phyloP scores from a whole-genome alignment of 2,888 invertebrate species.

The Cylindroiulus punctatus region DNA sequence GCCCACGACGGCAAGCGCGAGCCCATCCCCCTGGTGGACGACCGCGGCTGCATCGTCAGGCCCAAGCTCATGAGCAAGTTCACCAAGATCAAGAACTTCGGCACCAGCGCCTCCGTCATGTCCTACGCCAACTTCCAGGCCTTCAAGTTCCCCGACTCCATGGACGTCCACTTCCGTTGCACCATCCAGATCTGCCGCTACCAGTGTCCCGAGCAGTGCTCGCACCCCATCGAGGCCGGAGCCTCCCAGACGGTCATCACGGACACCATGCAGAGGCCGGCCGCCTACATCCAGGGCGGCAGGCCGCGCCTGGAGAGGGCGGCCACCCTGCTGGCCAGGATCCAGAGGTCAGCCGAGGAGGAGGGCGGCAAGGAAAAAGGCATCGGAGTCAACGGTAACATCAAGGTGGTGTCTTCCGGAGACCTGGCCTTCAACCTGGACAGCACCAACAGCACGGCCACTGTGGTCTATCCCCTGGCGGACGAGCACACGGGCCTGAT shows the following conservation, averaged over 20 bases:
- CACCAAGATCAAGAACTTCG: slow-evolving; percentile 94
- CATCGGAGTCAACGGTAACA: slow-evolving; percentile 62
- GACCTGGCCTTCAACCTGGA: slow-evolving; percentile 86
- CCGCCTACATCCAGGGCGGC: slow-evolving; percentile 64
- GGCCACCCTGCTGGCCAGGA: slow-evolving; percentile 58
- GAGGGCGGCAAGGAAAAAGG: slow-evolving; percentile 57
- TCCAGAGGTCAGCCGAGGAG: slow-evolving; percentile 63
- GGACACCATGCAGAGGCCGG: slow-evolving; percentile 51
- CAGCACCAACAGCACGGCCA: slow-evolving; percentile 71
- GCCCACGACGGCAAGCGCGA: slow-evolving; percentile 94
- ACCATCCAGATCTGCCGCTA: slow-evolving; percentile 94
- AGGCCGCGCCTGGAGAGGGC: slow-evolving; percentile 64
- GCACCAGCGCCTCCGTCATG: slow-evolving; percentile 89
- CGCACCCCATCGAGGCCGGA: slow-evolving; percentile 63
- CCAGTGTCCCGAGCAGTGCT: slow-evolving; percentile 92
- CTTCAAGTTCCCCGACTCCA: slow-evolving; percentile 94
- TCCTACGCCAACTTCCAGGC: slow-evolving; percentile 95
- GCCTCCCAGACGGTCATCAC: slow-evolving; percentile 52
- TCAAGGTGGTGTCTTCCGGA: slow-evolving; percentile 84
- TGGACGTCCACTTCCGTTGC: slow-evolving; percentile 96
- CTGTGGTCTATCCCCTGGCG: slow-evolving; percentile 76
- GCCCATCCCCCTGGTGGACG: slow-evolving; percentile 91
- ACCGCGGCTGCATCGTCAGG: slow-evolving; percentile 89
- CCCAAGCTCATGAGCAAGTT: slow-evolving; percentile 93
- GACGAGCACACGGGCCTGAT: slow-evolving; percentile 75